phyloP scores from a whole-genome alignment of 2,888 invertebrate species.

The Schizaphis graminum region DNA sequence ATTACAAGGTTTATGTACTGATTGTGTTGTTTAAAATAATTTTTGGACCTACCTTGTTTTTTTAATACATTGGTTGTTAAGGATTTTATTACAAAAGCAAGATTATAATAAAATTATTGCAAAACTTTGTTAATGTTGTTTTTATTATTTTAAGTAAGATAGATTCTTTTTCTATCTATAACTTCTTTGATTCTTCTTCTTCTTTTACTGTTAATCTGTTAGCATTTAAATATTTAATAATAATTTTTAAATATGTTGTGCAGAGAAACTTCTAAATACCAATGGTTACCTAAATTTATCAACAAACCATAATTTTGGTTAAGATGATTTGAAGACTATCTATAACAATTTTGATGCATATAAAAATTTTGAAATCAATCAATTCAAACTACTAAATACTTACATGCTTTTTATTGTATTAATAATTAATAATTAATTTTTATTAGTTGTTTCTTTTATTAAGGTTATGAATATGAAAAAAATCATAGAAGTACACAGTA shows the following conservation, averaged over 20 bases:
- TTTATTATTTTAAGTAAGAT: not conserved
- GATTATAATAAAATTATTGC: not conserved
- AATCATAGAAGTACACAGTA: not conserved
- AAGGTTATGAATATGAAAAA: not conserved
- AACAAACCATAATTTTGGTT: not conserved
- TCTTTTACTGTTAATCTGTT: not conserved
- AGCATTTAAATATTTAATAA: not conserved
- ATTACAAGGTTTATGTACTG: not conserved
- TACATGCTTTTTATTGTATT: not conserved
- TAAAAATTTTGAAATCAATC: not conserved
- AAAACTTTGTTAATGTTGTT: not conserved
- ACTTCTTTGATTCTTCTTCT: not conserved
- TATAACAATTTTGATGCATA: not conserved
- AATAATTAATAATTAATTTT: not conserved
- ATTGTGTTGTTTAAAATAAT: not conserved
- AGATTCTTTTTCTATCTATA: not conserved
- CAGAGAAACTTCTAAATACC: not conserved
- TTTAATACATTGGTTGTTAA: not conserved
- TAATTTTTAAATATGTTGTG: not conserved
- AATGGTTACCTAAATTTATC: not conserved
- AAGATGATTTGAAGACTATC: not conserved
- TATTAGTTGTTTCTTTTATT: not conserved
- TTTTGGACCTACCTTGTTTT: not conserved
- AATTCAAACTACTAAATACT: not conserved
- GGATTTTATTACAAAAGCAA: not conserved